Evolutionary conservation across 1,140 invertebrate species (phyloP).

Genomic region (Neomicropteryx cornuta): DNA sequence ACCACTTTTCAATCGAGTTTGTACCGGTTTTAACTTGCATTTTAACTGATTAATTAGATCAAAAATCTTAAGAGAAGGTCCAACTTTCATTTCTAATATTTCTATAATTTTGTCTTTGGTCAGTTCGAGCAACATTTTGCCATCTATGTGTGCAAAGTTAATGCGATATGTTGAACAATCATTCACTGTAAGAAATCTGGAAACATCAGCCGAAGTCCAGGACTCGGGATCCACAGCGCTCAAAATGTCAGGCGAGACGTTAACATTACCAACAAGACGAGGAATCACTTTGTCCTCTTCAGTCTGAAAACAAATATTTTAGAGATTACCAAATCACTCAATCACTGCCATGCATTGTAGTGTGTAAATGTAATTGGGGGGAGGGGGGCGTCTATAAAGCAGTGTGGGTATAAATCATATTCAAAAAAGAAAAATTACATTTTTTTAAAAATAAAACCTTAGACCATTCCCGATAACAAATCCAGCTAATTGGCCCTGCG

Average conservation of each 20-base stretch:
- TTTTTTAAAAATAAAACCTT: too few relatives aligned
- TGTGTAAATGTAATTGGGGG: too few relatives aligned
- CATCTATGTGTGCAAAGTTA: conserved; percentile 75
- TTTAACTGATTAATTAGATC: conserved; percentile 83
- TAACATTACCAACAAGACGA: conserved; percentile 46
- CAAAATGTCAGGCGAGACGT: conserved; percentile 25
- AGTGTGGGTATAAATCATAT: too few relatives aligned
- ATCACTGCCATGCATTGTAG: too few relatives aligned
- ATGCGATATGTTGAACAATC: conserved; percentile 84
- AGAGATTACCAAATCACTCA: too few relatives aligned
- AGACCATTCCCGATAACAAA: too few relatives aligned
- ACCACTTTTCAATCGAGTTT: conserved; percentile 43
- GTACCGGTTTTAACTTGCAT: conserved; percentile 67
- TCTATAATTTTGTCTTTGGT: conserved; percentile 85
- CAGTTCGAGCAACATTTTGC: conserved; percentile 64
- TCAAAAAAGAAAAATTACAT: too few relatives aligned
- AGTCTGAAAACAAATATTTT: too few relatives aligned
- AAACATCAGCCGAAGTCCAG: conserved; percentile 78
- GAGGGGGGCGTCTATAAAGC: too few relatives aligned
- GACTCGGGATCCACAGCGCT: conserved; percentile 29
- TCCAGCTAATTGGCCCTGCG: too few relatives aligned
- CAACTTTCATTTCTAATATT: conserved; percentile 85
- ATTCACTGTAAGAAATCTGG: conserved; percentile 77
- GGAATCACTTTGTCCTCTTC: conserved; percentile 52
- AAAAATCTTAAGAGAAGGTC: conserved; percentile 86